Evolutionary conservation across 2,888 invertebrate species (phyloP), one percentile per base, ranked within the genome.

Genomic region (Tuberolachnus salignus): DNA sequence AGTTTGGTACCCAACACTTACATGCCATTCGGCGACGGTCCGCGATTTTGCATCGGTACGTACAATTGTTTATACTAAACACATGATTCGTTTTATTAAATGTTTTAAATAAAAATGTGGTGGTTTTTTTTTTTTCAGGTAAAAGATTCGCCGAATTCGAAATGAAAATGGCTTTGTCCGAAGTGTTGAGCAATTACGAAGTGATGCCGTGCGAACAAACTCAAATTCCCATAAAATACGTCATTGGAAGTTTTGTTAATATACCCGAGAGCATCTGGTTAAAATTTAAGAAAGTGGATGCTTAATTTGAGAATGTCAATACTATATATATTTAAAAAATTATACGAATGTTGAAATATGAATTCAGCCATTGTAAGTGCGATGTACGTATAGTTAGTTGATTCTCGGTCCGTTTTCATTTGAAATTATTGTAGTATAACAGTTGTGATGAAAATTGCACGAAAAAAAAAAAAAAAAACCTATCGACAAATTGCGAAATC

Each of bases 21-120:
- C 61, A 69, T 84, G 46, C 84, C 84, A 16, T 84, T 84, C 69
- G 84, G 84, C 49, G 84, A 82, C 73, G 84, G 84, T 4, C 83
- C 83, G 0, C 81, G 83, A 57, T 81, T 78, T 46, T 84, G 83
- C 72, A 82, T 84, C 16, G 83, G 83, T 84, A 75, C 78, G 80
- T n/a, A 21, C 1, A 46, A 34, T 34, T 49, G 4, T n/a, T 44
- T 42, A 0, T 11, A 34, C 57, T n/a, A n/a, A n/a, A 13, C 23
- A 26, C 23, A 8, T 19, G 19, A 3, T 44, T n/a, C n/a, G 19
- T 14, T 44, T 44, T 10, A 23, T 66, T 66, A 8, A 19, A 19
- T 49, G 49, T 46, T n/a, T 49, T 0, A 49, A 49, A 16, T 49
- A 34, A 34, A 1, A 34, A 1, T n/a, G 4, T 49, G 11, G n/a